Conservation (phyloP, 2,888 invertebrate genomes). For the Magallana nippona region DNA sequence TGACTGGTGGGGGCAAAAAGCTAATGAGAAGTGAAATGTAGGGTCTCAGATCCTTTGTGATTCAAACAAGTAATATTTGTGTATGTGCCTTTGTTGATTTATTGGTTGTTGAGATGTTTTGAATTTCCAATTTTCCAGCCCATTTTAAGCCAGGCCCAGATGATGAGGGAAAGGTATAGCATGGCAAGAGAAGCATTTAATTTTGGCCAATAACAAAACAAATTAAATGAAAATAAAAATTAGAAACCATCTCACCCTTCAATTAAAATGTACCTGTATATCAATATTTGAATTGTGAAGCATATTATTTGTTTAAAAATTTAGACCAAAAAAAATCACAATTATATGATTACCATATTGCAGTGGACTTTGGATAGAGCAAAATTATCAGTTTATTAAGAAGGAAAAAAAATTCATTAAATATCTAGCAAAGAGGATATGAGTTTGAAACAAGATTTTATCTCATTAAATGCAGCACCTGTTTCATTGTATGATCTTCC, state of each 20-base stretch:
- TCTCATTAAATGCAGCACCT: too few species aligned
- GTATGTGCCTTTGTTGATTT: neutral
- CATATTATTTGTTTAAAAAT: too few species aligned
- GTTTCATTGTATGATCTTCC: too few species aligned
- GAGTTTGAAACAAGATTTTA: too few species aligned
- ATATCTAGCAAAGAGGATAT: too few species aligned
- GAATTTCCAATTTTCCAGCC: constrained; percentile 9
- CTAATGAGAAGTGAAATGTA: neutral
- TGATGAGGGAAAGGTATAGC: neutral
- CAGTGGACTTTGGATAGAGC: too few species aligned
- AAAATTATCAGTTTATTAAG: too few species aligned
- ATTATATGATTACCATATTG: too few species aligned
- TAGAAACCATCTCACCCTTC: too few species aligned
- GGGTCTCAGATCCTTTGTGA: neutral
- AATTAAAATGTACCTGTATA: neutral
- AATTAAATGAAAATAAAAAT: neutral
- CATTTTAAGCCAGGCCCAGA: constrained; percentile 26
- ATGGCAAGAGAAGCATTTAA: neutral
- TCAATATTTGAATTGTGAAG: neutral
- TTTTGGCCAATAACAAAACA: constrained; percentile 1
- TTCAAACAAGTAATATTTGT: neutral
- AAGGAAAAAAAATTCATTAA: too few species aligned
- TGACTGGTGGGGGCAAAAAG: neutral
- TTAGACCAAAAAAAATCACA: too few species aligned
- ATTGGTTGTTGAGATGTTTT: neutral